Conservation (phyloP, 2,888 invertebrate genomes). For the Yponomeuta sedellus region DNA sequence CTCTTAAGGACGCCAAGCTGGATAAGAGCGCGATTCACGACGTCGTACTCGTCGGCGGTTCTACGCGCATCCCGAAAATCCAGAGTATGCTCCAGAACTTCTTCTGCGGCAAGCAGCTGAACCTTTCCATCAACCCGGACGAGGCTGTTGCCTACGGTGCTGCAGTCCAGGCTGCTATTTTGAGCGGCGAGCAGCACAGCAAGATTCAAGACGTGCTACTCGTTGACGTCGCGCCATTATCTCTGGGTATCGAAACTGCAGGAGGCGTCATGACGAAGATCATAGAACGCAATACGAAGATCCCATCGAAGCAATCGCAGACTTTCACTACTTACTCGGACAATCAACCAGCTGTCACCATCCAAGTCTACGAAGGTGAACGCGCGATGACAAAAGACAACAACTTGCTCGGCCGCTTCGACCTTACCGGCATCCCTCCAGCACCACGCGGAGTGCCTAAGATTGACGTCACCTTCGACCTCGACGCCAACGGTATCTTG, state of each 20-base stretch:
- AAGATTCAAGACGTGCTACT: slow-evolving; percentile 81
- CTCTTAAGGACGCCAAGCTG: slow-evolving; percentile 85
- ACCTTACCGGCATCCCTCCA: slow-evolving; percentile 81
- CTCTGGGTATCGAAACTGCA: slow-evolving; percentile 86
- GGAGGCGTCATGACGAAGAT: slow-evolving; percentile 88
- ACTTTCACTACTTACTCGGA: slow-evolving; percentile 88
- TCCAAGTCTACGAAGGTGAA: slow-evolving; percentile 87
- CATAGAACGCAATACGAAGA: slow-evolving; percentile 82
- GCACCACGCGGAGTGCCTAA: slow-evolving; percentile 82
- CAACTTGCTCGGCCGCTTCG: slow-evolving; percentile 80
- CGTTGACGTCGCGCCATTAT: slow-evolving; percentile 79
- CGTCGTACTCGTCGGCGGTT: slow-evolving; percentile 89
- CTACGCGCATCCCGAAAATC: slow-evolving; percentile 87
- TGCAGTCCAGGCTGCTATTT: slow-evolving; percentile 83
- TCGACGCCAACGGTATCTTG: slow-evolving; percentile 87
- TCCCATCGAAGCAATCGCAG: slow-evolving; percentile 83
- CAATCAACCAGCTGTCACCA: slow-evolving; percentile 85
- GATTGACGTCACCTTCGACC: slow-evolving; percentile 83
- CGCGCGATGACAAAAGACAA: slow-evolving; percentile 89
- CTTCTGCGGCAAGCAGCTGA: slow-evolving; percentile 84
- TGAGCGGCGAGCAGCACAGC: slow-evolving; percentile 84
- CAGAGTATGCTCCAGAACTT: slow-evolving; percentile 84
- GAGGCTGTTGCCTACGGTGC: slow-evolving; percentile 89
- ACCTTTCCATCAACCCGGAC: slow-evolving; percentile 86
- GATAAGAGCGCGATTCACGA: slow-evolving; percentile 86